These are phyloP conservation scores for Carduelis carduelis DNA, from an alignment of 2,797 vertebrate genomes.

Conservation along the genomic window DNA sequence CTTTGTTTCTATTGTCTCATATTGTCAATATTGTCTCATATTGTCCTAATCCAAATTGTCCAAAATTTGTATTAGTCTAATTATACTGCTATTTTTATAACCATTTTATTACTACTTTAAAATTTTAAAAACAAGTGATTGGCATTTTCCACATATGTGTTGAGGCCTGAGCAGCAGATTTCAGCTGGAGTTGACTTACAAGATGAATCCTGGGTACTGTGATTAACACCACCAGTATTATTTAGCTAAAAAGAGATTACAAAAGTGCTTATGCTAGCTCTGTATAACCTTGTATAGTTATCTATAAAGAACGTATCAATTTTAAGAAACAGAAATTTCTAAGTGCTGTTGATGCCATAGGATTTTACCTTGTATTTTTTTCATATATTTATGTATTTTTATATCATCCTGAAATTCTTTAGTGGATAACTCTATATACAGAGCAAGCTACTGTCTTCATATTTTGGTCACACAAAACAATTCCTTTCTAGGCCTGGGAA, in stretches of 20 bases:
- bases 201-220: neutral
- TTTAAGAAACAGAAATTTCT: neutral
- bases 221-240: neutral
- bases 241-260: neutral
- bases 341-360: neutral
- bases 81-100: no score
- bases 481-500: no score
- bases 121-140: no score
- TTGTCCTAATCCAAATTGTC: no score
- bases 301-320: neutral
- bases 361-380: neutral
- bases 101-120: no score
- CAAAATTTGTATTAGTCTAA: no score
- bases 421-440: no score
- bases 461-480: neutral
- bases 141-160: neutral
- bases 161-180: neutral
- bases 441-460: neutral
- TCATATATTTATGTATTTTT: neutral
- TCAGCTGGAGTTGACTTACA: fast-evolving
- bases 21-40: no score
- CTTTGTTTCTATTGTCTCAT: no score
- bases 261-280: neutral
- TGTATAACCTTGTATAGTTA: neutral
- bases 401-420: neutral